Evolutionary conservation across 1,140 invertebrate species (phyloP).

Genomic region (Tetramorium parvispinum): DNA sequence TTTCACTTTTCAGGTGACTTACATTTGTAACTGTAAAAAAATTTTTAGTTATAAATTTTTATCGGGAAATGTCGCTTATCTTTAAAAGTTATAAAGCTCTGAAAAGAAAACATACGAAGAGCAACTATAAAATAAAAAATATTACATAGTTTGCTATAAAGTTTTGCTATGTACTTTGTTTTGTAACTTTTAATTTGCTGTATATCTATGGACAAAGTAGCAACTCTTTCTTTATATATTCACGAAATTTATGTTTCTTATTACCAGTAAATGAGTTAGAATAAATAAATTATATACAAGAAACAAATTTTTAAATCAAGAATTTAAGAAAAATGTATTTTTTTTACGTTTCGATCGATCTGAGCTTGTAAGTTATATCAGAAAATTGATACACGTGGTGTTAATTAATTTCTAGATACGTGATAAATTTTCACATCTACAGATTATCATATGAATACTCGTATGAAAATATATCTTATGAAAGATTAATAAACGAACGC

Average conservation of each 20-base stretch:
- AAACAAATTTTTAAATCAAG: neutral
- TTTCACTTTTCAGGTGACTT: neutral
- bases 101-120: neutral
- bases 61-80: neutral
- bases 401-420: neutral
- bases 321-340: neutral
- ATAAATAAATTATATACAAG: neutral
- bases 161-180: neutral
- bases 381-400: neutral
- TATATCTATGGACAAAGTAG: neutral
- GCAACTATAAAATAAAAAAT: neutral
- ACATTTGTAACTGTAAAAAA: neutral
- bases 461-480: neutral
- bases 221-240: neutral
- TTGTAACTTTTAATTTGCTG: constrained; percentile 3
- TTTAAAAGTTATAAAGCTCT: neutral
- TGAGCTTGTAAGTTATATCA: neutral
- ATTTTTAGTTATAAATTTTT: neutral
- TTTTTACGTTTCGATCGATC: neutral
- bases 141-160: neutral
- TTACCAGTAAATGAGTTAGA: neutral
- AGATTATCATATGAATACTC: neutral
- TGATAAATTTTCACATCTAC: neutral
- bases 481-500: neutral
- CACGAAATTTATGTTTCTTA: neutral